Evolutionary conservation across 2,888 invertebrate genomes (phyloP).

Genomic region (Dinocampus coccinellae): DNA sequence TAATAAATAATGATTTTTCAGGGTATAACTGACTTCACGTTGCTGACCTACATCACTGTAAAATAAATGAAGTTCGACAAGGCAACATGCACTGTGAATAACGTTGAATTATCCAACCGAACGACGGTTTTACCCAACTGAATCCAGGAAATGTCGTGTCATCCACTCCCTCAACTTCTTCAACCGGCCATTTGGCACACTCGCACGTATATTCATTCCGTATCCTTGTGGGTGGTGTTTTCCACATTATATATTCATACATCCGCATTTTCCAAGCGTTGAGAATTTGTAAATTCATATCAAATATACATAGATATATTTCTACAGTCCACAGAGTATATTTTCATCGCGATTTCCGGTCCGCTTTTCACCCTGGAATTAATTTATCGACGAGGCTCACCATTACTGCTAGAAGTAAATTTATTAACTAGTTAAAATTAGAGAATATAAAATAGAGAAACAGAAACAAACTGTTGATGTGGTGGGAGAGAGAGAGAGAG

Average conservation of each 20-base stretch:
- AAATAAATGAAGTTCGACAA: constrained; percentile 22
- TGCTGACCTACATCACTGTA: not conserved
- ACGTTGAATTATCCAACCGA: constrained; percentile 14
- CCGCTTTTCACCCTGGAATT: constrained; percentile 9
- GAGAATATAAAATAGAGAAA: not conserved
- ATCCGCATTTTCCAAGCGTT: constrained; percentile 12
- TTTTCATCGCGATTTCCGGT: constrained; percentile 26
- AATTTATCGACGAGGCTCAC: constrained; percentile 12
- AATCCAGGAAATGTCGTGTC: constrained; percentile 37
- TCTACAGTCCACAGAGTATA: constrained; percentile 10
- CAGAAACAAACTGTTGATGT: not conserved
- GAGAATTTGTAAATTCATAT: not conserved
- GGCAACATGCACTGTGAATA: not conserved
- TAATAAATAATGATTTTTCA: not conserved
- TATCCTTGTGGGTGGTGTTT: constrained; percentile 44
- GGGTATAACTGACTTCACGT: not conserved
- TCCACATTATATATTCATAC: constrained; percentile 38
- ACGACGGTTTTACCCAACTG: not conserved
- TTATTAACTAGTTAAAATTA: constrained; percentile 8
- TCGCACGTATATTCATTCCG: constrained; percentile 27
- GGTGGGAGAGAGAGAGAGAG: not conserved
- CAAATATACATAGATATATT: constrained; percentile 5
- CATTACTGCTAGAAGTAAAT: not conserved
- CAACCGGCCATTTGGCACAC: constrained; percentile 41
- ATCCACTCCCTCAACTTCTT: constrained; percentile 29